Evolutionary conservation across 2,797 vertebrate genomes (phyloP).

Genomic region (Pangasius krempfi): DNA sequence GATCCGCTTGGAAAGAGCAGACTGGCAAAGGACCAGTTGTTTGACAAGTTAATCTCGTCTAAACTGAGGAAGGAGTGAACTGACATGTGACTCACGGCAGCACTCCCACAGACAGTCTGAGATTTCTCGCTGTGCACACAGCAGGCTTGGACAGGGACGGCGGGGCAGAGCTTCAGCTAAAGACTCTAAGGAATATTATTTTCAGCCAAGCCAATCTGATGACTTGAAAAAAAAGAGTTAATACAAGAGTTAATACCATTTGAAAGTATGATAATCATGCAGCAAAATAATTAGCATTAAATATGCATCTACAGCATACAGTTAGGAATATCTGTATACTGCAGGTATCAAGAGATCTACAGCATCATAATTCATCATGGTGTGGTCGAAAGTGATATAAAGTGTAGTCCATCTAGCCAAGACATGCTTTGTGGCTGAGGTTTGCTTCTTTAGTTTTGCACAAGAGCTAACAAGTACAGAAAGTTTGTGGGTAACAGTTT

Average conservation of each 20-base stretch:
- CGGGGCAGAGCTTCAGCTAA: slow-evolving; percentile 35
- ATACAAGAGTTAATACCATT: not conserved
- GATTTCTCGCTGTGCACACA: slow-evolving; percentile 47
- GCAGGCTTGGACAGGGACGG: slow-evolving; percentile 38
- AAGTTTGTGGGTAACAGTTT: not conserved
- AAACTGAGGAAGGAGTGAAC: slow-evolving; percentile 62
- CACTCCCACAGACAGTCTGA: slow-evolving; percentile 49
- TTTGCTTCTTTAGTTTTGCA: slow-evolving; percentile 16
- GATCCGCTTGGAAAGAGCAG: slow-evolving; percentile 78
- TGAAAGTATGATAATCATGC: not conserved
- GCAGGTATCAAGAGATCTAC: not conserved
- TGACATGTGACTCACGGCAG: slow-evolving; percentile 63
- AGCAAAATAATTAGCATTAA: not conserved
- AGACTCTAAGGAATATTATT: slow-evolving; percentile 29
- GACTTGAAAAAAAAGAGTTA: slow-evolving; percentile 7
- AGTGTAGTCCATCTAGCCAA: slow-evolving; percentile 18
- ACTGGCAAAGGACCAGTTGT: slow-evolving; percentile 76
- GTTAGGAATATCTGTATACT: not conserved
- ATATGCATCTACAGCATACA: not conserved
- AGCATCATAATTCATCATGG: not conserved
- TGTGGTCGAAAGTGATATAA: not conserved
- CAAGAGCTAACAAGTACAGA: slow-evolving; percentile 3
- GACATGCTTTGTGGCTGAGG: slow-evolving; percentile 27
- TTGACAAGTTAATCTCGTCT: slow-evolving; percentile 83
- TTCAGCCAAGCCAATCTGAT: slow-evolving; percentile 13